Percentiles rank a stretch among this genome's conserved stretches.
These are phyloP conservation scores for Euspilapteryx auroguttella DNA, from an alignment of 2,888 invertebrate species.

Conservation along the genomic window DNA sequence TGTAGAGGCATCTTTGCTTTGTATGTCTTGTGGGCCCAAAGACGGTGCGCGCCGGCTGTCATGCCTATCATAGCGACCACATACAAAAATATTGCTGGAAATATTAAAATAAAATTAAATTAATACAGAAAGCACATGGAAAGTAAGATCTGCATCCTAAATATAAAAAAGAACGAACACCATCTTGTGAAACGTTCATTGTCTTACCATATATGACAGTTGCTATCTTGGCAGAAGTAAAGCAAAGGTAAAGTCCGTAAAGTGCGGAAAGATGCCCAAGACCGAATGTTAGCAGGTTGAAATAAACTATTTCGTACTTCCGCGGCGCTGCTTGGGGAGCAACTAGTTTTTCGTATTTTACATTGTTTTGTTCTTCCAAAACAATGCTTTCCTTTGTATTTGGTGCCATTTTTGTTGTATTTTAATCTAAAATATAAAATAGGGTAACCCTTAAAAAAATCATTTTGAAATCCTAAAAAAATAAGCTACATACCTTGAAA, in stretches of 20 bases:
- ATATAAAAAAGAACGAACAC: too few species aligned
- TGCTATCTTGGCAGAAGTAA: constrained; percentile 15
- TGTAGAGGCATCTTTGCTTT: constrained; percentile 14
- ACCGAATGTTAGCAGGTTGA: constrained; percentile 12
- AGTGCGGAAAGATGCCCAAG: constrained; percentile 15
- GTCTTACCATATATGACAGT: constrained; percentile 19
- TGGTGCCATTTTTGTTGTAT: constrained; percentile 1
- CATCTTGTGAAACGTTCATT: too few species aligned
- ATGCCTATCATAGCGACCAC: constrained; percentile 9
- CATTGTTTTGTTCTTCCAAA: neutral
- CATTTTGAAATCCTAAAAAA: too few species aligned
- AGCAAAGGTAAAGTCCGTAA: constrained; percentile 17
- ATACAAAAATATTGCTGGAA: constrained; percentile 3
- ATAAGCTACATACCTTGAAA: too few species aligned
- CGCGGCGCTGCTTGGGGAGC: constrained; percentile 12
- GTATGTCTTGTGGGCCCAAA: constrained; percentile 16
- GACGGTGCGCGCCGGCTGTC: constrained; percentile 16
- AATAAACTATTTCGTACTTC: constrained; percentile 10
- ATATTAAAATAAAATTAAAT: too few species aligned
- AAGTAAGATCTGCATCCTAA: too few species aligned
- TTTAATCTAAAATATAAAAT: too few species aligned
- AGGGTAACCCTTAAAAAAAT: too few species aligned
- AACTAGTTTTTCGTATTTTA: neutral
- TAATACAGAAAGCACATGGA: too few species aligned
- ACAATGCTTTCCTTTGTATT: neutral